Base-by-base conservation (phyloP, 2,113 vertebrate genomes). In the Triplophysa dalaica region DNA sequence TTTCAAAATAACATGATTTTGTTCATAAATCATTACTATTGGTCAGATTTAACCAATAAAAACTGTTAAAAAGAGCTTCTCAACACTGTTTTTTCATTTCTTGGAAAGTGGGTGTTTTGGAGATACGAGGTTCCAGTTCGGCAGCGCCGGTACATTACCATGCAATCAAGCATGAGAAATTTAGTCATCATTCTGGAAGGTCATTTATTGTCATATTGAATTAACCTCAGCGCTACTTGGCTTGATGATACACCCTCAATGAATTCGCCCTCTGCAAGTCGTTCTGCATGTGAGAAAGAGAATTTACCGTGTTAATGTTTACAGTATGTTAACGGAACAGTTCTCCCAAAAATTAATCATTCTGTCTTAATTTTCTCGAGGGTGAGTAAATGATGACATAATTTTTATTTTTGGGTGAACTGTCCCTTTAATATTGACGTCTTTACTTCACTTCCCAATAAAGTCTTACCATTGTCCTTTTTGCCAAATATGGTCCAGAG, bases 221-320 rank as follows among this genome's bases (percentile, higher is more conserved):
- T 92, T 78, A 92, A 72, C 64, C 84, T 86, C 9, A 92, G 85
- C 1, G 90, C 91, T 0, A n/a, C 63, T 0, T 90, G 89, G 4
- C 90, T 90, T 0, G 88, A 85, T 85, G 91, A 21, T 68, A 92
- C 73, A 17, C 87, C 88, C 11, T 90, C 61, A 67, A 92, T 82
- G 60, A 92, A 92, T 81, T 92, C 90, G 3, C 86, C 90, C 26
- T 92, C 91, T 13, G 90, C 86, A 24, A 92, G 84, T 70, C 87
- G 86, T 0, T 90, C 91, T 92, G 83, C 16, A 68, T 4, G 24
- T 78, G 26, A 45, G 63, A 7, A 43, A 58, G 6, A 73, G n/a
- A 33, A 22, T 21, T 50, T 11, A 38, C 16, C 41, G 1, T 33
- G 16, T 8, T 17, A 4, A 22, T 48, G 6, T 61, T 21, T 8